Evolutionary conservation across 2,113 vertebrate genomes (phyloP).

Genomic region (Cyanoderma ruficeps): DNA sequence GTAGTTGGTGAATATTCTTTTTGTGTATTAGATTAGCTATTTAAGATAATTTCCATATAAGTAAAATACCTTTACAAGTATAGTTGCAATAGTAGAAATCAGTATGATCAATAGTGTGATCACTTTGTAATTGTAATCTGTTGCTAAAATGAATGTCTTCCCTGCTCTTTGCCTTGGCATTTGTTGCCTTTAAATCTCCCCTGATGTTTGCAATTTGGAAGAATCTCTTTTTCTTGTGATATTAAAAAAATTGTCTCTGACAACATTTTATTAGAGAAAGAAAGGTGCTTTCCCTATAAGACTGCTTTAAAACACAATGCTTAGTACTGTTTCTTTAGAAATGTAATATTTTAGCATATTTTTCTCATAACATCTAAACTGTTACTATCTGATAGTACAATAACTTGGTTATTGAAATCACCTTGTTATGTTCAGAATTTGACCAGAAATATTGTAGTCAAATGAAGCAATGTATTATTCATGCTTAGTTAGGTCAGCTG

Average conservation of each 20-base stretch:
- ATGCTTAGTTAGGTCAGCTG: conserved; percentile 51
- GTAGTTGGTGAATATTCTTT: neutral
- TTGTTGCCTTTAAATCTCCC: neutral
- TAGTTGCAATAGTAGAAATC: neutral
- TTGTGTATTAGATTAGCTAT: neutral
- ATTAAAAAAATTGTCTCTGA: neutral
- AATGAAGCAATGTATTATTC: conserved; percentile 47
- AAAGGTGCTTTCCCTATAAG: neutral
- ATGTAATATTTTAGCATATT: neutral
- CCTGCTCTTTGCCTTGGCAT: neutral
- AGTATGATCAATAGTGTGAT: neutral
- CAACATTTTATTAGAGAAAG: neutral
- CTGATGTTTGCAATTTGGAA: neutral
- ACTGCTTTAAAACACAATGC: neutral
- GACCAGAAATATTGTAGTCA: conserved; percentile 55
- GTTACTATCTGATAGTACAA: neutral
- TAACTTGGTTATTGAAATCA: conserved; percentile 33
- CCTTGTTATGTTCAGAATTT: conserved; percentile 43
- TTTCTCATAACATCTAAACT: neutral
- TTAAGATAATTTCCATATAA: neutral
- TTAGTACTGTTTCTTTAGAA: neutral
- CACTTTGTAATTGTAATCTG: neutral
- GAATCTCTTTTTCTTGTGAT: neutral
- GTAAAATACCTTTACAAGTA: neutral
- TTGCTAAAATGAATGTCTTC: neutral